phyloP scores from a whole-genome alignment of 2,888 invertebrate species.

The Frankliniella fusca region DNA sequence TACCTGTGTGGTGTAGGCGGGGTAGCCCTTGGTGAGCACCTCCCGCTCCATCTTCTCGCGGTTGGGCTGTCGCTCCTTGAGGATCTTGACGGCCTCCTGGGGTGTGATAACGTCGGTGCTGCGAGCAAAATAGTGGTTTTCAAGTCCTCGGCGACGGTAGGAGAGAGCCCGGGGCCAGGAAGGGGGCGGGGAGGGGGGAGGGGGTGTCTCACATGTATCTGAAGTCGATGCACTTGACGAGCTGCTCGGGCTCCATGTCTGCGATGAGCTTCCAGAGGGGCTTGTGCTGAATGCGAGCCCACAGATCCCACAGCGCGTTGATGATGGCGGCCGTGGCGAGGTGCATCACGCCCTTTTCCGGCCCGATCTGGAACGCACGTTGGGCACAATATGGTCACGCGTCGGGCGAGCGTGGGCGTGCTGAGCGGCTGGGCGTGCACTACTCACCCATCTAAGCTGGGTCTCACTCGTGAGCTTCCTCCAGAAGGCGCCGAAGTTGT shows the following conservation, averaged over 20 bases:
- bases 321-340: conserved; percentile 81
- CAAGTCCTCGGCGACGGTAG: background rate
- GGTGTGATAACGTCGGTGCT: conserved; percentile 78
- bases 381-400: conserved; percentile 30
- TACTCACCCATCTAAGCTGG: conserved; percentile 82
- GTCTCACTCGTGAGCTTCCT: conserved; percentile 76
- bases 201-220: conserved; percentile 56
- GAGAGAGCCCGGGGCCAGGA: background rate
- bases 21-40: conserved; percentile 67
- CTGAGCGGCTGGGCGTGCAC: too few relatives aligned
- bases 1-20: conserved; percentile 80
- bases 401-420: too few relatives aligned
- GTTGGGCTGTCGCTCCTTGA: conserved; percentile 56
- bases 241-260: conserved; percentile 77
- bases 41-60: conserved; percentile 61
- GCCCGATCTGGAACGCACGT: conserved; percentile 63
- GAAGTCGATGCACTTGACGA: conserved; percentile 84
- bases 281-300: conserved; percentile 78
- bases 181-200: background rate
- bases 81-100: conserved; percentile 70
- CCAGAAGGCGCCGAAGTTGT: conserved; percentile 76
- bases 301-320: conserved; percentile 90
- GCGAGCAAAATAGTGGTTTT: conserved; percentile 44
- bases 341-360: conserved; percentile 86
- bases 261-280: conserved; percentile 81